Conservation (phyloP, 2,888 invertebrate species). For the Idaea straminata region DNA sequence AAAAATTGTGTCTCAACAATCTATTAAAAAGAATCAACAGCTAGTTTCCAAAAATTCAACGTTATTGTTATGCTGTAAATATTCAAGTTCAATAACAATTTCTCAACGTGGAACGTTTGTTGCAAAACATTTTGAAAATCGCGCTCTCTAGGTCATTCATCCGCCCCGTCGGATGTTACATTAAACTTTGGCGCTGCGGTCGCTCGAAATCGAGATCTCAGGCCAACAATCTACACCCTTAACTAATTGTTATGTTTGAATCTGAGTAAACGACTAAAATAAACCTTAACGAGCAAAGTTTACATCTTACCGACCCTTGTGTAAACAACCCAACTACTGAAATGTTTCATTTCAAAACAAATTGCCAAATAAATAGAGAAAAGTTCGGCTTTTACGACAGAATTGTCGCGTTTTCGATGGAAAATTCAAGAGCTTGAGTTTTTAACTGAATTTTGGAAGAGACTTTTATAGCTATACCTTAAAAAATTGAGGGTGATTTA, state of each 20-base stretch:
- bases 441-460: background rate
- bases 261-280: conserved; percentile 25
- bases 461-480: background rate
- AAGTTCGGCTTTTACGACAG: conserved; percentile 8
- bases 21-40: no score
- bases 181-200: no score
- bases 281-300: conserved; percentile 32
- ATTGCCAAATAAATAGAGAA: conserved; percentile 17
- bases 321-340: conserved; percentile 16
- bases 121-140: no score
- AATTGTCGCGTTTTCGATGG: background rate
- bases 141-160: no score
- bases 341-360: conserved; percentile 25
- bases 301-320: conserved; percentile 26
- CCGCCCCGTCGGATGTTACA: no score
- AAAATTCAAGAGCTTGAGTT: background rate
- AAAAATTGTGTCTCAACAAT: no score
- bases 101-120: no score
- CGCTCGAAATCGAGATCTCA: no score
- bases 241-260: conserved; percentile 27
- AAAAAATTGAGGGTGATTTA: background rate
- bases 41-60: no score
- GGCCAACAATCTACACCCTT: no score
- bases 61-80: no score
- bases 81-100: no score